These are phyloP conservation scores for Nyctibius grandis DNA, from an alignment of 2,797 vertebrate species.

Conservation along the genomic window DNA sequence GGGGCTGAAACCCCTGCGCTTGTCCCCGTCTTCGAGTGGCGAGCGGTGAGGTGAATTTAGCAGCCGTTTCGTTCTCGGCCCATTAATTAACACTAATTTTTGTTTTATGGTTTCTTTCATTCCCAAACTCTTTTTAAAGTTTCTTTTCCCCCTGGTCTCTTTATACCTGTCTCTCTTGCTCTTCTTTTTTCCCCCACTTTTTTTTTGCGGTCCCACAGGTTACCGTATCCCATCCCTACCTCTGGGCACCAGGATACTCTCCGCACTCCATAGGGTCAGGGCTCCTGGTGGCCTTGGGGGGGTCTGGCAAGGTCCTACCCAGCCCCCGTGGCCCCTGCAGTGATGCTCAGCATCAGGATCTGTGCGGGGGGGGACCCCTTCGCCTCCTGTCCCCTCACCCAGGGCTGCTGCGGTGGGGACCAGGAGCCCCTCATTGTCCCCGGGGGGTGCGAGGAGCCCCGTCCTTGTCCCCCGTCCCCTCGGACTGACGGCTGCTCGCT, in stretches of 20 bases:
- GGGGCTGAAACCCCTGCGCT: neutral
- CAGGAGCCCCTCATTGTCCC: neutral
- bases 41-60: neutral
- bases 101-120: neutral
- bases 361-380: neutral
- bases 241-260: neutral
- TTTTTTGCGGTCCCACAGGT: neutral
- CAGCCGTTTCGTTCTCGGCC: neutral
- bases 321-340: neutral
- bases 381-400: neutral
- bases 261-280: rapidly evolving
- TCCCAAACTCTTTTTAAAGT: neutral
- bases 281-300: neutral
- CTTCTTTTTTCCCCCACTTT: neutral
- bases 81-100: neutral
- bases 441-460: too few relatives aligned
- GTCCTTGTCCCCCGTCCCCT: neutral
- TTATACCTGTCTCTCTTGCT: neutral
- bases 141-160: neutral
- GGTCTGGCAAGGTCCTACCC: neutral
- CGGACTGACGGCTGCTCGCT: neutral
- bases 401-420: neutral
- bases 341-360: neutral
- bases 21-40: neutral
- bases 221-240: neutral